Evolutionary conservation across 2,797 vertebrate genomes (phyloP).

Genomic region (Sebastes matsubarae): DNA sequence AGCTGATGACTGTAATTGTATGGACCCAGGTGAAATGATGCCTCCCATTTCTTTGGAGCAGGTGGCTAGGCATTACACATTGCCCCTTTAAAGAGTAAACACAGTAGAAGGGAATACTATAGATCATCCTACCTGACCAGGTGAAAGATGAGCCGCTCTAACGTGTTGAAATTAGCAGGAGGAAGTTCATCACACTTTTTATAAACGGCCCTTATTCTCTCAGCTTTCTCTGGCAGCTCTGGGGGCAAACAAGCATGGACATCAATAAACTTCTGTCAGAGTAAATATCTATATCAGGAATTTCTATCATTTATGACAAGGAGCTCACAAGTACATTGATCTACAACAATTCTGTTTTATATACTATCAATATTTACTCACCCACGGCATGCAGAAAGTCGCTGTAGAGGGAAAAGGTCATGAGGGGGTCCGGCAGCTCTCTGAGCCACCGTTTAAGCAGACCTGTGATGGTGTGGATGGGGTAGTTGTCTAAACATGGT

Average conservation of each 20-base stretch:
- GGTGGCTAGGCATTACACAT: neutral
- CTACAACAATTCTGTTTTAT: neutral
- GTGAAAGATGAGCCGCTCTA: conserved; percentile 96
- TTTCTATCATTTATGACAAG: neutral
- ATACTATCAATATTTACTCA: conserved; percentile 67
- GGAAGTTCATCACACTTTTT: conserved; percentile 92
- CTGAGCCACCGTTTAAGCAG: conserved; percentile 95
- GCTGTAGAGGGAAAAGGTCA: conserved; percentile 92
- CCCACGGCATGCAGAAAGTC: conserved; percentile 94
- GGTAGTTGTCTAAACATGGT: conserved; percentile 88
- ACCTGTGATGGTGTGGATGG: conserved; percentile 94
- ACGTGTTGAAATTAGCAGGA: conserved; percentile 86
- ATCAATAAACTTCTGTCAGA: neutral
- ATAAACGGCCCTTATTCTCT: conserved; percentile 91
- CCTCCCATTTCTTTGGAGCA: too few relatives aligned
- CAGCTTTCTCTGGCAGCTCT: conserved; percentile 92
- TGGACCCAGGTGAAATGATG: too few relatives aligned
- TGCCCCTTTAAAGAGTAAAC: neutral
- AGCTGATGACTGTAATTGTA: too few relatives aligned
- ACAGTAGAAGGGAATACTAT: neutral
- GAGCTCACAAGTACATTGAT: neutral
- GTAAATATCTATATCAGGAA: neutral
- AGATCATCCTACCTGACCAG: conserved; percentile 88
- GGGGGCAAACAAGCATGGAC: neutral
- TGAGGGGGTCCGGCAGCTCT: conserved; percentile 94